Evolutionary conservation across 2,888 invertebrate genomes (phyloP), one percentile per base, ranked within the genome.

Genomic region (Portevinia maculata): DNA sequence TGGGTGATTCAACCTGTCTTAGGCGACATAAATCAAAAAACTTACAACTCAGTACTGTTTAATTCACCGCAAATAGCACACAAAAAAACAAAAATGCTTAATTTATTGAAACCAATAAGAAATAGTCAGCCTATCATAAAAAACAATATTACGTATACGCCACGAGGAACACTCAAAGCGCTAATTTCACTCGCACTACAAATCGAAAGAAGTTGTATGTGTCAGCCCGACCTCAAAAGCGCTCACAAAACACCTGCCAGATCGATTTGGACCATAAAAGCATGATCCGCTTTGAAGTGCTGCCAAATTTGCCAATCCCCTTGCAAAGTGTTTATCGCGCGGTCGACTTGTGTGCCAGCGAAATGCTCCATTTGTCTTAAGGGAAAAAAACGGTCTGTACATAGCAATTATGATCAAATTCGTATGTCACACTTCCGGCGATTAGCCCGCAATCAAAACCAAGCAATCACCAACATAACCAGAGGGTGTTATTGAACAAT

Each of bases 261-360:
- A 75, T 81, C 52, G 32, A 81, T 70, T 81, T 46, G 39, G 64
- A 70, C 70, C 79, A 57, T 70, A 52, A 52, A 53, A 39, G 62
- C 44, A 37, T 70, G 75, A 81, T 64, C 32, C 39, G 57, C 79
- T 81, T 81, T 81, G 59, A 81, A 75, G 75, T 75, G 59, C 57
- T 81, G 79, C 79, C 79, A 81, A 81, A 34, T 64, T 50, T 60
- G 41, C 46, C 57, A 37, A 37, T n/a, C 48, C 52, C 41, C 37
- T 13, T 60, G 34, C 28, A 67, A 74, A 15, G 21, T 41, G 30
- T 46, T 44, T 60, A 4, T 4, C 13, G 37, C 37, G 11, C 32
- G 9, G 8, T 32, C 3, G n/a, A 28, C 39, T 57, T 57, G 39
- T 19, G 17, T 28, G 50, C 48, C 32, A 50, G 34, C 8, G 19